Percentiles rank a stretch among this genome's conserved stretches.
phyloP scores from a whole-genome alignment of 37 sponge, comb jelly and placozoan genomes.

The Tethya wilhelma region DNA sequence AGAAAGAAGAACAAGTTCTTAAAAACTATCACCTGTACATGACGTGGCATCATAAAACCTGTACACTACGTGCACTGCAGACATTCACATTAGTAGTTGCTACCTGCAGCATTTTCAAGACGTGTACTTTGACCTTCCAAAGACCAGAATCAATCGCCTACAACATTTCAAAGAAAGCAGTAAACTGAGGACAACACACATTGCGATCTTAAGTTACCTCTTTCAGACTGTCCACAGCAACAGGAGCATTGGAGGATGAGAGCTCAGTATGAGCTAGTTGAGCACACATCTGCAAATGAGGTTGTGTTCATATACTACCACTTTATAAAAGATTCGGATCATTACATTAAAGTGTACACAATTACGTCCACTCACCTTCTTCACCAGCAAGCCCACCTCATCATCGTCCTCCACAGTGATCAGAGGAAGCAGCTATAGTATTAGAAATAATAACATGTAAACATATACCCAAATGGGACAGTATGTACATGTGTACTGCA shows the following conservation, averaged over 20 bases:
- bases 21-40: conserved; percentile 70
- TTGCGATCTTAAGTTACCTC: conserved; percentile 1
- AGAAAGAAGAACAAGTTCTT: conserved; percentile 72
- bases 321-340: no score
- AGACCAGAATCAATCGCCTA: conserved; percentile 31
- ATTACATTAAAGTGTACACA: no score
- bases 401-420: conserved; percentile 70
- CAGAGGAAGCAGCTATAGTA: conserved; percentile 59
- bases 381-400: conserved; percentile 43
- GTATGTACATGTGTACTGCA: no score
- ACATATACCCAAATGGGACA: no score
- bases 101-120: conserved; percentile 62
- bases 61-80: neutral
- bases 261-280: conserved; percentile 8
- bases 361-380: conserved; percentile 26
- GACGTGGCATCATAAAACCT: neutral
- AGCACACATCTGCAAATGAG: conserved; percentile 7
- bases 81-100: neutral
- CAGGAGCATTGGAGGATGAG: neutral
- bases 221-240: neutral
- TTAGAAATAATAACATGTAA: neutral
- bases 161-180: neutral
- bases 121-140: conserved; percentile 50
- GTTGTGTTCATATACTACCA: no score
- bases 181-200: neutral